These are phyloP conservation scores for Myiotriccus ornatus DNA, from an alignment of 2,797 vertebrate genomes.

Conservation along the genomic window DNA sequence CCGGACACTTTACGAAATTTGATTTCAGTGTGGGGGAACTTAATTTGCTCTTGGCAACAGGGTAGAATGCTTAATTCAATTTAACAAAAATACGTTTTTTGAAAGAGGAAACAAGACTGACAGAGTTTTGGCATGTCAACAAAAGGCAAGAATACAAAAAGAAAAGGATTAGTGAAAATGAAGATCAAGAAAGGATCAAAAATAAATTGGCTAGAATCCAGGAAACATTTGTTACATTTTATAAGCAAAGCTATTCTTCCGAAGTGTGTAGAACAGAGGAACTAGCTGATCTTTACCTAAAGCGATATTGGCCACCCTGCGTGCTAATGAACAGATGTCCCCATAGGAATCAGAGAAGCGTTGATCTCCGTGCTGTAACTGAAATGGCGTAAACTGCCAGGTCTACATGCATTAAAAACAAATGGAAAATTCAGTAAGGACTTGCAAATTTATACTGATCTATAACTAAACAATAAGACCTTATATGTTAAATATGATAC, in stretches of 20 bases:
- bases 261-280: constrained; percentile 70
- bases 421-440: neutral
- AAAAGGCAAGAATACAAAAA: constrained; percentile 79
- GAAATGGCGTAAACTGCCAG: constrained; percentile 45
- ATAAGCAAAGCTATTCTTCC: constrained; percentile 76
- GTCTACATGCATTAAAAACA: neutral
- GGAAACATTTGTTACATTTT: constrained; percentile 78
- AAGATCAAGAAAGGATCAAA: constrained; percentile 80
- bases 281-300: constrained; percentile 74
- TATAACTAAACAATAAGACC: neutral
- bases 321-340: constrained; percentile 52
- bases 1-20: constrained; percentile 50
- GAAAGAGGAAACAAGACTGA: constrained; percentile 77
- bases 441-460: neutral
- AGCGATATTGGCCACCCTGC: constrained; percentile 63
- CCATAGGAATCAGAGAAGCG: constrained; percentile 17
- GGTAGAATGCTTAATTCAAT: constrained; percentile 74
- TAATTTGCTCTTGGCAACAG: constrained; percentile 74
- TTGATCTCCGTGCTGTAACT: neutral
- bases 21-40: constrained; percentile 57
- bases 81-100: constrained; percentile 73
- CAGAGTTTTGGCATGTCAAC: constrained; percentile 80
- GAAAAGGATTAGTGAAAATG: constrained; percentile 80
- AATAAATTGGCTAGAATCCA: constrained; percentile 75
- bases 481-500: neutral